phyloP scores from a whole-genome alignment of 2,888 invertebrate species.

The Hyalella azteca region DNA sequence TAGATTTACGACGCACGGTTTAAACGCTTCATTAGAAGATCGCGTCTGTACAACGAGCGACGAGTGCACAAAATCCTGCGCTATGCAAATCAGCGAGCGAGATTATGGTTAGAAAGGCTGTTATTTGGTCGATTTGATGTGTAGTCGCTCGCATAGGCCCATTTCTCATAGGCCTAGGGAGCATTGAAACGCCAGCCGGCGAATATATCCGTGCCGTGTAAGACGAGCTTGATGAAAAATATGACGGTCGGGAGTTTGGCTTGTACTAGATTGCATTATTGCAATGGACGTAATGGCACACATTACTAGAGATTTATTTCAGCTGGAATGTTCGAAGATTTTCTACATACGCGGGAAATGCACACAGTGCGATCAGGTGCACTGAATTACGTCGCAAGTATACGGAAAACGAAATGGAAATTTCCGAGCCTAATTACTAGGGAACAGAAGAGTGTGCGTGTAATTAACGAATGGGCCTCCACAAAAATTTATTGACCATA shows the following conservation, averaged over 20 bases:
- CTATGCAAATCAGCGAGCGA: conserved; percentile 21
- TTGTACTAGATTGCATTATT: too few relatives aligned
- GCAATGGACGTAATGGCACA: too few relatives aligned
- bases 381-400: too few relatives aligned
- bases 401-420: too few relatives aligned
- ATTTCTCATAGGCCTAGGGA: conserved; percentile 36
- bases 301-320: too few relatives aligned
- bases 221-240: conserved; percentile 8
- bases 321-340: too few relatives aligned
- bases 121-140: conserved; percentile 36
- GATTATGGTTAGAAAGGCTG: conserved; percentile 30
- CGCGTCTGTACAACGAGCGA: not conserved
- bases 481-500: too few relatives aligned
- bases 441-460: too few relatives aligned
- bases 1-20: not conserved
- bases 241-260: not conserved
- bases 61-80: conserved; percentile 7
- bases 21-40: not conserved
- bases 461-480: too few relatives aligned
- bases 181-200: conserved; percentile 32
- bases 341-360: too few relatives aligned
- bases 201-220: conserved; percentile 28
- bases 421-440: too few relatives aligned
- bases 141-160: conserved; percentile 36
- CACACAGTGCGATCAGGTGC: too few relatives aligned